Base-by-base conservation (phyloP, 2,113 vertebrate genomes). In the Solea senegalensis region DNA sequence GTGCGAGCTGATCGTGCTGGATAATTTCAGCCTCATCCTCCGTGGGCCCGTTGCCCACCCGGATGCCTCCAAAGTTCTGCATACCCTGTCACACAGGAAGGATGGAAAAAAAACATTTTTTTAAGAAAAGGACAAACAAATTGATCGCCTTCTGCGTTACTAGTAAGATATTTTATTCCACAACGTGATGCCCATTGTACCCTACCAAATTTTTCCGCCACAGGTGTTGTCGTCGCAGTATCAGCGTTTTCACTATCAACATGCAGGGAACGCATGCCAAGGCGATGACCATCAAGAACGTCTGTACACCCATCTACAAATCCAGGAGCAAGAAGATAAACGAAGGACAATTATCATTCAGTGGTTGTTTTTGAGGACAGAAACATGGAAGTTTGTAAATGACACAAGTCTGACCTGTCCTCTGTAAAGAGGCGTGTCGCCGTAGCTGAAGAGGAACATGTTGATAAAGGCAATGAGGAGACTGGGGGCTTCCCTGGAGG, bases 21-120 rank as follows among this genome's bases (percentile, higher is more conserved):
- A 99, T 99, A 89, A 99, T 99, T 92, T 95, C 96, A 44, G 98
- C 97, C 91, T 99, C 95, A 72, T 99, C 98, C 77, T 99, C 98
- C 0, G 96, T 99, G n/a, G 98, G 97, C 53, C 98, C 98, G 16
- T 99, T 99, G 82, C 96, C 96, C 87, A 99, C 97, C 74, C 95
- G 93, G 92, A 99, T 96, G 72, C 97, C 97, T 76, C 97, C 97
- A 66, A 97, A 99, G 94, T 95, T 98, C 85, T 96, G 94, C 5
- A 95, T 98, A 70, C 97, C 96, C 98, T 99, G 91, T 88, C 77
- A 66, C n/a, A 69, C 81, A 86, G 86, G 21, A 61, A 8, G 9
- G 16, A 16, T 15, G 2, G 16, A 52, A 52, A 8, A 52, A 34
- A 3, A 34, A 34, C n/a, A n/a, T n/a, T n/a, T n/a, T n/a, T 34